Base-by-base conservation (phyloP, 2,113 vertebrate genomes). In the Equus przewalskii region DNA sequence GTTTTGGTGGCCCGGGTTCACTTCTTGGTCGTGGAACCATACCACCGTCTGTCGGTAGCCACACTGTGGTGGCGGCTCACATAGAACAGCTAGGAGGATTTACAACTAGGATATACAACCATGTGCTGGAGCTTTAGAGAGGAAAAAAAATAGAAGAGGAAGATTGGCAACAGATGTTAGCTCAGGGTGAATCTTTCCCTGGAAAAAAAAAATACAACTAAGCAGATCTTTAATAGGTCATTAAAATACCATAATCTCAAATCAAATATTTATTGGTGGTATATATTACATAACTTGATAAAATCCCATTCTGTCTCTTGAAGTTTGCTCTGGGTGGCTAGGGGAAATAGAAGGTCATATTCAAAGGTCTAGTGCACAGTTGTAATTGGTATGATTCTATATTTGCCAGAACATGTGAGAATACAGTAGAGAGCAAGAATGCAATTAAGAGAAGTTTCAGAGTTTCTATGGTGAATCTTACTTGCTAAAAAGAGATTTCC, bases 161-260 rank as follows among this genome's bases (percentile, higher is more conserved):
- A 41, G 36, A 41, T 41, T 41, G 36, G 36, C 36, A 41, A 41
- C 36, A 41, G 36, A 41, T 41, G 36, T 41, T 41, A 41, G 36
- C 36, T 41, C 36, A 41, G 36, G 36, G 36, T 41, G 36, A 41
- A 41, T 41, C 36, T 41, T 41, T 41, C 36, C 36, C 36, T 41
- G 36, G 36, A 41, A 41, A 41, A 41, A 41, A 41, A 41, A 41
- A 41, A 41, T 41, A 41, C 36, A 83, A 70, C 14, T 73, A 94
- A 93, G 15, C 6, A 72, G 41, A 82, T 72, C 28, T 86, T 65
- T 83, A 26, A 41, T 41, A 36, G 21, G 26, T n/a, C 7, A 79
- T 82, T 67, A 94, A 96, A 65, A 87, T 80, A 18, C 7, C 60
- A 26, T 88, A 62, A 82, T 96, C 26, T 81, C 19, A 84, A 95